phyloP scores from a whole-genome alignment of 1,140 invertebrate species.

The Drosophila mauritiana region DNA sequence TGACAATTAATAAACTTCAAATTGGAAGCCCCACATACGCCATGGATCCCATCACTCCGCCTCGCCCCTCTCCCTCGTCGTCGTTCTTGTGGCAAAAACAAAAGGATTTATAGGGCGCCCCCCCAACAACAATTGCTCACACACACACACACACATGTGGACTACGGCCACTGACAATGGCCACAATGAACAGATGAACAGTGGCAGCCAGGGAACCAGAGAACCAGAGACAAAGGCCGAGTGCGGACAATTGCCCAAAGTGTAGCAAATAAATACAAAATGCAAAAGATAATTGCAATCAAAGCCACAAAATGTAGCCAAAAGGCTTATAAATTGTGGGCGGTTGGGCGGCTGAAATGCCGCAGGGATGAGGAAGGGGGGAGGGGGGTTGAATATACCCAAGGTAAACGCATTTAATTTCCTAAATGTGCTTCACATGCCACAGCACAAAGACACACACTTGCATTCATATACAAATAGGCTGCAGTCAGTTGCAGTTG shows the following conservation, averaged over 20 bases:
- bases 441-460: slow-evolving; percentile 23
- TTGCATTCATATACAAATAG: slow-evolving; percentile 26
- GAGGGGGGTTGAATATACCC: not conserved
- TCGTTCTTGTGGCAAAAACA: slow-evolving; percentile 11
- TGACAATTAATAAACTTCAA: slow-evolving; percentile 77
- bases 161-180: slow-evolving; percentile 48
- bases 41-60: no score
- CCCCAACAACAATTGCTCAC: slow-evolving; percentile 1
- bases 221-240: slow-evolving; percentile 33
- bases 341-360: slow-evolving; percentile 3
- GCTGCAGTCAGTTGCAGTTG: slow-evolving; percentile 31
- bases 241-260: slow-evolving; percentile 74
- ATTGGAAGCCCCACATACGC: slow-evolving; percentile 43
- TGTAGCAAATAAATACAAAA: slow-evolving; percentile 83
- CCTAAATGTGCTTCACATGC: slow-evolving; percentile 59
- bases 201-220: not conserved
- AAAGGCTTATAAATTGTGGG: slow-evolving; percentile 80
- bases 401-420: slow-evolving; percentile 68
- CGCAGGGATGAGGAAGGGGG: slow-evolving; percentile 1
- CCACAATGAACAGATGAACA: slow-evolving; percentile 36
- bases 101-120: slow-evolving; percentile 25
- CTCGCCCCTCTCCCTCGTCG: not conserved
- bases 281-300: slow-evolving; percentile 82
- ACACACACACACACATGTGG: slow-evolving; percentile 21
- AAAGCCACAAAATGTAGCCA: slow-evolving; percentile 80